Conservation (phyloP, 64 coral and sea anemone genomes). For the Montipora sp. region DNA sequence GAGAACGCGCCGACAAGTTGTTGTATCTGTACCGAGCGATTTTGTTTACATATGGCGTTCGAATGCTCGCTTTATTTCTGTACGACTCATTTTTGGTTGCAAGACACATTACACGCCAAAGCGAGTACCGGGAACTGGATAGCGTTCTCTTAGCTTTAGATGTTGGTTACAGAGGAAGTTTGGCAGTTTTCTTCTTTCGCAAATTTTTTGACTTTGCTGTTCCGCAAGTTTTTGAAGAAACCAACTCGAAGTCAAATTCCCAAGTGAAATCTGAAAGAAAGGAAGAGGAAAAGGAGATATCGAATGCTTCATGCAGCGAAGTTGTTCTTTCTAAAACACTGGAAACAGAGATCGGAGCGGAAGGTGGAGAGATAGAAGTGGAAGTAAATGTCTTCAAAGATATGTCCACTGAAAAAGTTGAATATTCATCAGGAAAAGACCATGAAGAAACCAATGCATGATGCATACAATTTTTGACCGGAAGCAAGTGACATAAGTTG, state of each 20-base stretch:
- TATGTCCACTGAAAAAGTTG: not conserved
- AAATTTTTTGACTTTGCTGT: slow-evolving; percentile 18
- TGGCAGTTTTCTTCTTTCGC: slow-evolving; percentile 6
- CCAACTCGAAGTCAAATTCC: not conserved
- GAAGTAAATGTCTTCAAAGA: not conserved
- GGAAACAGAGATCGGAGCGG: too few species aligned
- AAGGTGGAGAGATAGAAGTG: too few species aligned
- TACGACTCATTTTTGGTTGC: slow-evolving; percentile 30
- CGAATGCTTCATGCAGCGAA: not conserved
- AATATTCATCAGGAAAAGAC: not conserved
- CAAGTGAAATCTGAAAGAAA: not conserved
- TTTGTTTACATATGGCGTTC: slow-evolving; percentile 38
- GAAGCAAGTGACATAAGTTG: not conserved
- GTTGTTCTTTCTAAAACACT: too few species aligned
- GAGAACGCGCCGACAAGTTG: not conserved
- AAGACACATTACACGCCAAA: slow-evolving; percentile 4
- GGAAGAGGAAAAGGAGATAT: slow-evolving; percentile 13
- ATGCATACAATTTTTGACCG: too few species aligned
- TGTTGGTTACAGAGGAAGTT: slow-evolving; percentile 19
- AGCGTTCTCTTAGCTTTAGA: slow-evolving; percentile 27
- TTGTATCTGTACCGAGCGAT: slow-evolving; percentile 4
- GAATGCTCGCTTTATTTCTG: slow-evolving; percentile 21
- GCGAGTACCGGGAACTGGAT: slow-evolving; percentile 13
- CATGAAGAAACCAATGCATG: not conserved
- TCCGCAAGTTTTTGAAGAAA: slow-evolving; percentile 7